phyloP scores from a whole-genome alignment of 2,888 invertebrate genomes.

The Mimachlamys varia region DNA sequence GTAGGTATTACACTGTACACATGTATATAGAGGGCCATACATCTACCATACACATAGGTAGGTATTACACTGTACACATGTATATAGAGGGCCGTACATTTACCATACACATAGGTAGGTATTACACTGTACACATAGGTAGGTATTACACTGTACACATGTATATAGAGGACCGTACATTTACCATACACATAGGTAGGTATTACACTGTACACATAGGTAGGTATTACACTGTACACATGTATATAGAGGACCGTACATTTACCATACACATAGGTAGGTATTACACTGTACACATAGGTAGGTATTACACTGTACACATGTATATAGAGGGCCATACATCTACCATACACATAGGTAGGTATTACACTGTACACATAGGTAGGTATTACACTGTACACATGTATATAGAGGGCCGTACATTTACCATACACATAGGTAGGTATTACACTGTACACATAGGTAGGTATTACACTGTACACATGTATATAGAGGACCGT shows the following conservation, averaged over 20 bases:
- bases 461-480: constrained; percentile 43
- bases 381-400: constrained; percentile 61
- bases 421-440: neutral
- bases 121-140: constrained; percentile 67
- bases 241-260: neutral
- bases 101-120: constrained; percentile 64
- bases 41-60: constrained; percentile 57
- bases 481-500: neutral
- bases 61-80: constrained; percentile 44
- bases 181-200: neutral
- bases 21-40: no score
- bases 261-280: neutral
- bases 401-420: neutral
- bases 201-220: constrained; percentile 43
- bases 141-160: constrained; percentile 58
- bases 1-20: constrained; percentile 58
- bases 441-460: constrained; percentile 62
- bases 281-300: constrained; percentile 64
- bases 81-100: no score
- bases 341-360: no score
- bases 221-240: constrained; percentile 55
- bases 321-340: neutral
- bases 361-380: neutral
- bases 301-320: neutral
- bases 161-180: neutral